Percentiles rank a stretch among this genome's conserved stretches.
These are phyloP conservation scores for Thalassaphorura encarpata DNA, from an alignment of 1,140 invertebrate genomes.

Conservation along the genomic window DNA sequence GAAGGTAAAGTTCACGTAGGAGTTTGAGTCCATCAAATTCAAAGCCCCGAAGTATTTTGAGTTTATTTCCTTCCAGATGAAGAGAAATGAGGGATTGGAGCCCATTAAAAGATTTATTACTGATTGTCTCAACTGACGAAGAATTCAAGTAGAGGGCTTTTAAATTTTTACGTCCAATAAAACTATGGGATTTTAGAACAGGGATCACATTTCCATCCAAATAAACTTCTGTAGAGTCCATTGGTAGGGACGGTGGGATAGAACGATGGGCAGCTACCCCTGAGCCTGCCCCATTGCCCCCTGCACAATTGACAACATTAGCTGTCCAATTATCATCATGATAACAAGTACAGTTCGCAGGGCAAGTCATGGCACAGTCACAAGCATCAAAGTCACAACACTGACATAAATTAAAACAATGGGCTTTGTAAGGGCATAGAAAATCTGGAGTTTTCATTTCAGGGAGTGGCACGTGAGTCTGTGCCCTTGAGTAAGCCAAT, in stretches of 20 bases:
- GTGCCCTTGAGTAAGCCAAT: slow-evolving; percentile 60
- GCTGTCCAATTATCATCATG: slow-evolving; percentile 86
- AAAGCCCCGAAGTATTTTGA: slow-evolving; percentile 68
- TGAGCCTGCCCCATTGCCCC: too few relatives aligned
- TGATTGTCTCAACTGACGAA: slow-evolving; percentile 71
- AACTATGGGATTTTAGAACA: slow-evolving; percentile 73
- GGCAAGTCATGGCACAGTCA: slow-evolving; percentile 91
- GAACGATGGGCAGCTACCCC: slow-evolving; percentile 58
- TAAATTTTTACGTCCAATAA: slow-evolving; percentile 85
- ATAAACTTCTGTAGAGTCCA: slow-evolving; percentile 87
- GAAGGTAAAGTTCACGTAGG: slow-evolving; percentile 71
- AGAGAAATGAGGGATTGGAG: slow-evolving; percentile 66
- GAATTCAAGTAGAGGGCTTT: slow-evolving; percentile 62
- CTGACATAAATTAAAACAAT: slow-evolving; percentile 84
- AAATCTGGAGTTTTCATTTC: slow-evolving; percentile 71
- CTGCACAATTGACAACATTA: slow-evolving; percentile 81
- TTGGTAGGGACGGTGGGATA: slow-evolving; percentile 74
- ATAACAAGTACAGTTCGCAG: slow-evolving; percentile 81
- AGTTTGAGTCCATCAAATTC: slow-evolving; percentile 77
- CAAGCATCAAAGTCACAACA: slow-evolving; percentile 91
- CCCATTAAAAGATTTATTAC: slow-evolving; percentile 86
- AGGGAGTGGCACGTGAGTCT: slow-evolving; percentile 47
- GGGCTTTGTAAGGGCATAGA: slow-evolving; percentile 78
- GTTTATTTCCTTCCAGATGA: slow-evolving; percentile 73
- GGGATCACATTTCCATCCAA: slow-evolving; percentile 79